Conservation (phyloP, 2,113 vertebrate genomes). For the Crotalus helleri region DNA sequence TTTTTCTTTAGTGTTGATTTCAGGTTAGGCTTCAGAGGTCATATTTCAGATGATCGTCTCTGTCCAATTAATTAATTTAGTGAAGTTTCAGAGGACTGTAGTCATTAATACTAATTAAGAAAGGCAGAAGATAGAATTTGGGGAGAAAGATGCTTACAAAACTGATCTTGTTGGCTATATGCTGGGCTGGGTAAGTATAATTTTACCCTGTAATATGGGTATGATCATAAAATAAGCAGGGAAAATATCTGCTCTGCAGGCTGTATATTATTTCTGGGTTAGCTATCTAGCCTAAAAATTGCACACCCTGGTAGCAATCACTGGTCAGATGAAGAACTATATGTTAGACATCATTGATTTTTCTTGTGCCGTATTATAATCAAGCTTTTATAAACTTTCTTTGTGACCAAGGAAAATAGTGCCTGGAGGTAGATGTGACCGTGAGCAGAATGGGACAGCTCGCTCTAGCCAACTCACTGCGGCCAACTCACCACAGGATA, state of each 20-base stretch:
- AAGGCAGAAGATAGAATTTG: neutral
- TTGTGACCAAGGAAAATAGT: neutral
- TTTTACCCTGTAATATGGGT: neutral
- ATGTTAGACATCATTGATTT: neutral
- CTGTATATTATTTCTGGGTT: neutral
- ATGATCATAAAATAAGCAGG: neutral
- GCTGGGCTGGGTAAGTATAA: neutral
- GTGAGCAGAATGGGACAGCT: neutral
- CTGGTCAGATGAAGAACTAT: neutral
- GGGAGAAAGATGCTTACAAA: neutral
- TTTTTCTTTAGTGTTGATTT: neutral
- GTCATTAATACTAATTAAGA: neutral
- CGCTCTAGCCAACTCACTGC: neutral
- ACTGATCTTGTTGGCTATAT: neutral
- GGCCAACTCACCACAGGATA: neutral
- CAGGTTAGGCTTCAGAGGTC: neutral
- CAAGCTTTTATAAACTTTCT: neutral
- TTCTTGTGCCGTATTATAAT: neutral
- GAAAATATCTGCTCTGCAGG: neutral
- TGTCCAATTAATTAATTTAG: neutral
- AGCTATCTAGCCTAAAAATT: neutral
- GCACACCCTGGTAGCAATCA: neutral
- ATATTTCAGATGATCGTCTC: neutral
- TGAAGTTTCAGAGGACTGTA: neutral
- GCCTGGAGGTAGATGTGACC: neutral